Conservation (phyloP, 2,797 vertebrate species). For the Thripadectes ignobilis region DNA sequence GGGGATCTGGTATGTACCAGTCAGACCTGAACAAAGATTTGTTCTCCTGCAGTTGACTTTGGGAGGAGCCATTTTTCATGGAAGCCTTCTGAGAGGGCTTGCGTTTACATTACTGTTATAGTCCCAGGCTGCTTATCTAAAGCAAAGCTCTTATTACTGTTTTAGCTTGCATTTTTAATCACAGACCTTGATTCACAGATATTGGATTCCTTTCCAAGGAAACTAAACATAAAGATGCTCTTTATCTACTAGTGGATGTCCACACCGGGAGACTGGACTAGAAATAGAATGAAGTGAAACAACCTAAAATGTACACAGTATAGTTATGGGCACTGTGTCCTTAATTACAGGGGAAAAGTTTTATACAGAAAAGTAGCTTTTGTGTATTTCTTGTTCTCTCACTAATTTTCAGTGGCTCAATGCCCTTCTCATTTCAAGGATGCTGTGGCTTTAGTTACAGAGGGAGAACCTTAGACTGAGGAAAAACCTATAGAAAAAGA, state of each 20-base stretch:
- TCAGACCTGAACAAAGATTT: not conserved
- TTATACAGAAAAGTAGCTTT: not conserved
- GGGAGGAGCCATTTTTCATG: not conserved
- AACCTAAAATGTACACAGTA: not conserved
- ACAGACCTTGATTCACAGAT: not conserved
- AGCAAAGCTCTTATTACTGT: not conserved
- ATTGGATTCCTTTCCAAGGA: not conserved
- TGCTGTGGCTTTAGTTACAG: not conserved
- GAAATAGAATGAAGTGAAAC: not conserved
- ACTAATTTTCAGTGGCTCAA: not conserved
- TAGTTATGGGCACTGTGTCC: not conserved
- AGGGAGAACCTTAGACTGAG: not conserved
- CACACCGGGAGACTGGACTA: not conserved
- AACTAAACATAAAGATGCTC: not conserved
- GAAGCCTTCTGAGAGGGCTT: not conserved
- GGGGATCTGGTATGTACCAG: not conserved
- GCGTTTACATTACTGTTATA: not conserved
- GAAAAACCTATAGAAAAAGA: not conserved
- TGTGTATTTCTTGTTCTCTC: not conserved
- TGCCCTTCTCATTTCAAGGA: not conserved
- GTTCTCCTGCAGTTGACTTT: not conserved
- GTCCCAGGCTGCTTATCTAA: not conserved
- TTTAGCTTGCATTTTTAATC: not conserved
- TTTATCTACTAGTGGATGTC: not conserved
- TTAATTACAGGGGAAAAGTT: not conserved